Evolutionary conservation across 2,113 vertebrate species (phyloP).

Genomic region (Pteropus alecto): DNA sequence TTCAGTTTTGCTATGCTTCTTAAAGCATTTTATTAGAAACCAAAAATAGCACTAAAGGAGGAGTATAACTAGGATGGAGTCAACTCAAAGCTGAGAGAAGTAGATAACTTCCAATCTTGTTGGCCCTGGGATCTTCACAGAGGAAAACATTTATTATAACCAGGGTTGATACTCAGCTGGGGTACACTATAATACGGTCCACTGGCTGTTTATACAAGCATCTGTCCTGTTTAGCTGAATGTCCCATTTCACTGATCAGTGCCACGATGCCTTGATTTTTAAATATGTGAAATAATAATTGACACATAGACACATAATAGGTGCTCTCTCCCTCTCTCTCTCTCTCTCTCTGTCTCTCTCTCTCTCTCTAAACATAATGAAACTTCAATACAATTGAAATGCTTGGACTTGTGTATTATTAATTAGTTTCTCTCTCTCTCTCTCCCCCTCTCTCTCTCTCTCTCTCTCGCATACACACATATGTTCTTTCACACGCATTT

Average conservation of each 20-base stretch:
- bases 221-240: background rate
- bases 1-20: constrained; percentile 37
- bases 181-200: background rate
- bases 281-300: background rate
- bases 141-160: background rate
- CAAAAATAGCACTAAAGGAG: constrained; percentile 46
- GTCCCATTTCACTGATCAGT: background rate
- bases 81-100: constrained; percentile 29
- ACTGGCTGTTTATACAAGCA: background rate
- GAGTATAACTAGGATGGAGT: constrained; percentile 45
- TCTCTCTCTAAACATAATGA: no score
- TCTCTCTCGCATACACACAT: background rate
- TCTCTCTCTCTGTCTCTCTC: background rate
- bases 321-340: background rate
- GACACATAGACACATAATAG: no score
- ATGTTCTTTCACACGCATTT: background rate
- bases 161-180: background rate
- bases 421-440: background rate
- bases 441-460: background rate
- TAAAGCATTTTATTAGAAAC: constrained; percentile 55
- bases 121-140: constrained; percentile 6
- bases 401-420: no score
- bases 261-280: background rate
- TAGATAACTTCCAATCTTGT: constrained; percentile 28
- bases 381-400: no score